Evolutionary conservation across 1,140 invertebrate genomes (phyloP).

Genomic region (Heliconius melpomene): DNA sequence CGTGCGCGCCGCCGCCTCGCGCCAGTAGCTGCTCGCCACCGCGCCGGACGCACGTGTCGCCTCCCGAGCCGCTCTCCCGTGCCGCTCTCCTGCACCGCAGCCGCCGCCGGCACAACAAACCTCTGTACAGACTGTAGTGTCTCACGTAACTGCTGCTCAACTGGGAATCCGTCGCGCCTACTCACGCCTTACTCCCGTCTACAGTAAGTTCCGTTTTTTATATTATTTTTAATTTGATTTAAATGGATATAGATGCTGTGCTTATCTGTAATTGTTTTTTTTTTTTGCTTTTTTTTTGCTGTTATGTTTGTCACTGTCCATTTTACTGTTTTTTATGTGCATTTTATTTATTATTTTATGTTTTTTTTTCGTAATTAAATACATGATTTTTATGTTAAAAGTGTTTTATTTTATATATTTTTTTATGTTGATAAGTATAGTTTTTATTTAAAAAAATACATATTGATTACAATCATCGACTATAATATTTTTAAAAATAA

Average conservation of each 20-base stretch:
- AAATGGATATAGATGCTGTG: not conserved
- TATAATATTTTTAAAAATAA: not conserved
- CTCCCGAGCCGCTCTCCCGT: conserved; percentile 30
- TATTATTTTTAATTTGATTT: not conserved
- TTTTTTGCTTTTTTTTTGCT: conserved; percentile 2
- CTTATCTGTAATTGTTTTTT: not conserved
- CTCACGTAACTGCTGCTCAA: conserved; percentile 40
- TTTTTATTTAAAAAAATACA: not conserved
- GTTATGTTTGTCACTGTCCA: not conserved
- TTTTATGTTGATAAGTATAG: not conserved
- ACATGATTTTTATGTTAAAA: not conserved
- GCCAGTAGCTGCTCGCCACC: conserved; percentile 60
- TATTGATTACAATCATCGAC: not conserved
- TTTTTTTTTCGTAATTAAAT: not conserved
- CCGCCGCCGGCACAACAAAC: conserved; percentile 65
- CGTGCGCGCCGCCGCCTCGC: conserved; percentile 40
- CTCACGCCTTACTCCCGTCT: conserved; percentile 28
- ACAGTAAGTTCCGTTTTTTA: conserved; percentile 37
- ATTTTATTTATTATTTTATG: not conserved
- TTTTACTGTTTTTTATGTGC: not conserved
- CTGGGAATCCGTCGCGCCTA: conserved; percentile 26
- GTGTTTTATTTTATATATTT: not conserved
- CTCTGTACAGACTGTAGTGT: conserved; percentile 47
- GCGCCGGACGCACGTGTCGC: conserved; percentile 54
- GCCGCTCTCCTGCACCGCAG: conserved; percentile 34